These are phyloP conservation scores for Lutjanus erythropterus DNA, from an alignment of 2,113 vertebrate genomes.

Conservation along the genomic window DNA sequence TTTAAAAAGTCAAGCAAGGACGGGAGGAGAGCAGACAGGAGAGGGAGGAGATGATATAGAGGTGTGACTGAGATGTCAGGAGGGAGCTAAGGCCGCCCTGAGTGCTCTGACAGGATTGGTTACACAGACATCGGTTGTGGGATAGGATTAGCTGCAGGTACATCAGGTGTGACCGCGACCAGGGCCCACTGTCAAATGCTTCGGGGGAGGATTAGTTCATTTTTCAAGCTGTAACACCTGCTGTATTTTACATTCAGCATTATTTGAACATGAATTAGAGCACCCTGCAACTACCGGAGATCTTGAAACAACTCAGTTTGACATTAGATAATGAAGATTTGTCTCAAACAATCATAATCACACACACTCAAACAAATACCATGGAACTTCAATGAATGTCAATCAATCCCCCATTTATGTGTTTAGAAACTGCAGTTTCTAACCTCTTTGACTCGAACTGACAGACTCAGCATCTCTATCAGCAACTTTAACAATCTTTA, in stretches of 20 bases:
- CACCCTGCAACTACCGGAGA: slow-evolving; percentile 5
- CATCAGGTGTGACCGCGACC: slow-evolving; percentile 78
- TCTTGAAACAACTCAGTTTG: not conserved
- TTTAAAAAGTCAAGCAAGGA: slow-evolving; percentile 49
- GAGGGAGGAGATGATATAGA: slow-evolving; percentile 54
- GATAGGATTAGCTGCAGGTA: slow-evolving; percentile 81
- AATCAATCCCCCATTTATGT: not conserved
- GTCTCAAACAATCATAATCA: not conserved
- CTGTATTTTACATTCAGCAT: slow-evolving; percentile 12
- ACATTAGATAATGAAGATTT: not conserved
- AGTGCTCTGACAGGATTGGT: slow-evolving; percentile 78
- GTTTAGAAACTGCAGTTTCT: not conserved
- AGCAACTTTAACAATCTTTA: slow-evolving; percentile 2
- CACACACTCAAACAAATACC: not conserved
- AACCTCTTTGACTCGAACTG: slow-evolving; percentile 4
- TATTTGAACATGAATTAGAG: not conserved
- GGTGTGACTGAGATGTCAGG: slow-evolving; percentile 71
- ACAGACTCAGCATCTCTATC: not conserved
- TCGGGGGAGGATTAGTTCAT: slow-evolving; percentile 64
- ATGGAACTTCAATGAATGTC: not conserved
- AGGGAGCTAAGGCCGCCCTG: slow-evolving; percentile 53
- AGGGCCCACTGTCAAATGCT: slow-evolving; percentile 72
- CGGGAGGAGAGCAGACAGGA: slow-evolving; percentile 46
- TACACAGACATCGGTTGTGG: slow-evolving; percentile 72
- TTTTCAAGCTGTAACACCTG: slow-evolving; percentile 12